Evolutionary conservation across 1,140 invertebrate genomes (phyloP), one percentile per base, ranked within the genome.

Genomic region (Lepidotrigona ventralis): DNA sequence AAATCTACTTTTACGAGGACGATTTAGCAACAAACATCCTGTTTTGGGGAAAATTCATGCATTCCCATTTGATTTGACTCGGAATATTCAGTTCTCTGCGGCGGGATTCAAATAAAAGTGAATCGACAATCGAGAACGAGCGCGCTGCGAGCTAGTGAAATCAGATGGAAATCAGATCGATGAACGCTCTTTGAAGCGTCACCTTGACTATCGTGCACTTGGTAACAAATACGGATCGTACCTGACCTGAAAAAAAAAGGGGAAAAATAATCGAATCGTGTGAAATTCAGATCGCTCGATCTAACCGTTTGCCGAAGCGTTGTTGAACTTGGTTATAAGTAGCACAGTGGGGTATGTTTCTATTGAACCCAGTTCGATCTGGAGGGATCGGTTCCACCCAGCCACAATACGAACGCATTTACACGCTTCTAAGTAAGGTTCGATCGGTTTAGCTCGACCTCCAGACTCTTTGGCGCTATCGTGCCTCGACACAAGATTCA

Each of bases 361-460:
- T 33, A 70, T 69, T 58, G 58, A 60, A 58, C 60, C 9, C 64
- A 15, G 39, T 58, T 73, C 19, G 80, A 82, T 82, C 64, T n/a
- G 64, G 19, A 33, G 5, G 17, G 63, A 69, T 74, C 23, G 79
- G 71, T 81, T 54, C 26, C 72, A 53, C 3, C 33, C 51, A n/a
- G 17, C 68, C 46, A 23, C 6, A 12, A 9, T 23, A n/a, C 9
- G 12, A 74, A 74, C 33, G 14, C 33, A 53, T 81, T 81, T 29
- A 26, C 60, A 29, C n/a, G 54, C 33, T 54, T 1, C 26, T n/a
- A 60, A 63, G 29, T 19, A 64, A 70, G 21, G 19, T 87, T 87
- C 84, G 86, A 87, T 87, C 86, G 76, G 26, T 14, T 68, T 76
- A 56, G 56, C 71, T 66, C 79, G 86, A 87, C 86, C 86, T 87